Evolutionary conservation across 2,888 invertebrate species (phyloP), one percentile per base, ranked within the genome.

Genomic region (Malthinus seriepunctatus): DNA sequence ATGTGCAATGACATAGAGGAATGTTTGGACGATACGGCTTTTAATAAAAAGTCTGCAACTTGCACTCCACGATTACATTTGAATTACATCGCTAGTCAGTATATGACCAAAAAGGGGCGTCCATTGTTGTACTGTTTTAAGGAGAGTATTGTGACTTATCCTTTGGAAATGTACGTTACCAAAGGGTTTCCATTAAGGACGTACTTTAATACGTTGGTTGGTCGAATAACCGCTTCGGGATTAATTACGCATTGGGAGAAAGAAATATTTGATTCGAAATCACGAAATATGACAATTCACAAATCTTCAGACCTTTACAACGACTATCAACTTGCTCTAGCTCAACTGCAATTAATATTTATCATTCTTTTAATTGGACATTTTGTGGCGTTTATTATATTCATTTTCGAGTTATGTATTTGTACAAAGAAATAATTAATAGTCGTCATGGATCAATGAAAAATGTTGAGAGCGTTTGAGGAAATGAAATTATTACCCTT

Each of bases 171-270:
- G 64, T 55, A 74, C n/a, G 68, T 74, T 65, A 63, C 68, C 5
- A 75, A 75, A 63, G 76, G 76, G 3, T 76, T 76, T 64, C 75
- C 72, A 23, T 64, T 76, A 8, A 68, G 63, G 11, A 53, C 65
- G 2, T 49, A 62, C 44, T 70, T 78, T 48, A 67, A 73, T 50
- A 39, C 52, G 4, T 56, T 73, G 33, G 65, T 78, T 5, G 59
- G 66, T 31, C 56, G 70, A 37, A 68, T 75, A 4, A 66, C 67
- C n/a, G 68, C 69, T 3, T 70, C 69, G n/a, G 77, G 74, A n/a
- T 55, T 74, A 8, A 60, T 72, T 1, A 23, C 56, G 5, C 65
- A 69, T 59, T 70, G 73, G 67, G 63, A 67, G 44, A 58, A 64
- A 32, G 60, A 65, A 15, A 67, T 69, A 38, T 64, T 68, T 39